Evolutionary conservation across 2,797 vertebrate genomes (phyloP), one percentile per base, ranked within the genome.

Genomic region (Danio choprae): DNA sequence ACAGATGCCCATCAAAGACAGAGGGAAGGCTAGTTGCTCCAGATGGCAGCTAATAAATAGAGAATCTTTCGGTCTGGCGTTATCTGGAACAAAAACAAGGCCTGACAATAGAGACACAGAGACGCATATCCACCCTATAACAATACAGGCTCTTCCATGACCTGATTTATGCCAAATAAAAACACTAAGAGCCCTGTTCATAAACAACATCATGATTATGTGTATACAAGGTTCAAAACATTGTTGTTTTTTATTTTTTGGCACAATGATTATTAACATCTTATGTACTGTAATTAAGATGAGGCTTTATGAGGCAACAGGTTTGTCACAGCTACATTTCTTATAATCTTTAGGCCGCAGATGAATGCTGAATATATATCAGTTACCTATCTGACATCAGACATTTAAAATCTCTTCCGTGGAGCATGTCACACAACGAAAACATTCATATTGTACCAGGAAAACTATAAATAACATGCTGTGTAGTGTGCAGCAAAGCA

Each of bases 1-100:
- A 73, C 83, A 83, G 68, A 84, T 55, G 81, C 71, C 81, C n/a
- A 74, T 77, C 50, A 83, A 64, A 56, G 58, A 73, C 12, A 40
- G 9, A 6, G 51, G 9, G 40, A 81, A 75, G 53, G 38, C 67
- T 68, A 50, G 68, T 7, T 55, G 20, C 40, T 80, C 84, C 82
- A 74, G 64, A 86, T 80, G 76, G 62, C 76, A 77, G 46, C 56
- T 74, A 68, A 79, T 72, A 64, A 77, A 73, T 1, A 9, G 16
- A 79, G 6, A 41, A 59, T 44, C 15, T 58, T 79, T 81, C 29
- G 73, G 29, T 74, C 46, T 58, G 68, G 59, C 55, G 62, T 70
- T 58, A 76, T 70, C 48, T 71, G 29, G 65, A 79, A 53, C 77
- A 83, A 62, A 67, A 70, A 83, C 68, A 73, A 81, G 58, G 46